Evolutionary conservation across 2,888 invertebrate genomes (phyloP).

Genomic region (Amiota mariae): DNA sequence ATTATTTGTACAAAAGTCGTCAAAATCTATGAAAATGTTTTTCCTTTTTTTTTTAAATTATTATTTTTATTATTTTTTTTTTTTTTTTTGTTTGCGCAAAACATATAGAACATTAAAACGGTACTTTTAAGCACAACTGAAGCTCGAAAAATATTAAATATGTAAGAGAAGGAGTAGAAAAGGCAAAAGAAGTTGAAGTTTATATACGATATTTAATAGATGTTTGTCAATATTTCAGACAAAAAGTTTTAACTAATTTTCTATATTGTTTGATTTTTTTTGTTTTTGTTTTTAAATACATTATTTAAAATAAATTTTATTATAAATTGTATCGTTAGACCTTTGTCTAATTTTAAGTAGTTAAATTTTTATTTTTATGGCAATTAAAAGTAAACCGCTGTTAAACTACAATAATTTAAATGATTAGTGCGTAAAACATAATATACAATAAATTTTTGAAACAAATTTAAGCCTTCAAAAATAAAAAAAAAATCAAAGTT

Average conservation of each 20-base stretch:
- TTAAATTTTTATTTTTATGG: constrained; percentile 66
- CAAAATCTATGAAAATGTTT: too few species aligned
- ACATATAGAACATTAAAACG: too few species aligned
- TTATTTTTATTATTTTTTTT: too few species aligned
- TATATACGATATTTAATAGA: too few species aligned
- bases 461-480: constrained; percentile 23
- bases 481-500: constrained; percentile 39
- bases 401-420: constrained; percentile 39
- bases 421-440: constrained; percentile 56
- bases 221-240: too few species aligned
- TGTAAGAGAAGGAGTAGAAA: constrained; percentile 6
- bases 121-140: too few species aligned
- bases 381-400: constrained; percentile 32
- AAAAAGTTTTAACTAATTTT: constrained; percentile 30
- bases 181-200: constrained; percentile 25
- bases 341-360: constrained; percentile 70
- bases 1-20: too few species aligned
- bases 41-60: too few species aligned
- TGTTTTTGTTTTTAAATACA: too few species aligned
- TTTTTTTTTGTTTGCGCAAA: too few species aligned
- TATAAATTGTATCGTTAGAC: constrained; percentile 22
- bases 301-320: constrained; percentile 20
- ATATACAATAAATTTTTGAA: too few species aligned
- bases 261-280: constrained; percentile 58
- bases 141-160: constrained; percentile 3